These are phyloP conservation scores for Xyrauchen texanus DNA, from an alignment of 2,113 vertebrate species.

Conservation along the genomic window DNA sequence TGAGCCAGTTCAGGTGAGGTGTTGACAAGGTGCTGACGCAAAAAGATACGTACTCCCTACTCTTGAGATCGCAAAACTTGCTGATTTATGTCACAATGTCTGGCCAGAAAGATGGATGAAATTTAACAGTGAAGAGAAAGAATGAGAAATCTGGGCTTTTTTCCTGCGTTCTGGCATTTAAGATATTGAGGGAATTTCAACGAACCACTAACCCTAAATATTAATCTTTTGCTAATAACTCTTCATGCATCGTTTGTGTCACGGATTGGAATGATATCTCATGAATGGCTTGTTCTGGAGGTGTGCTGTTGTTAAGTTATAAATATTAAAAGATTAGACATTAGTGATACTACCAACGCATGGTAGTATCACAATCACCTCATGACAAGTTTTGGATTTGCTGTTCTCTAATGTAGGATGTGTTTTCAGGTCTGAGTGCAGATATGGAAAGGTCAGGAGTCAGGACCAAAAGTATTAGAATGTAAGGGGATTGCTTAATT, in stretches of 20 bases:
- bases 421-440: constrained; percentile 14
- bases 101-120: constrained; percentile 59
- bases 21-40: constrained; percentile 52
- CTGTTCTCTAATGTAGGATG: background rate
- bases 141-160: constrained; percentile 47
- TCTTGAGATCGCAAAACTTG: background rate
- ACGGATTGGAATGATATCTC: no score
- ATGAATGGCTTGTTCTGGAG: no score
- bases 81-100: constrained; percentile 57
- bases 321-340: no score
- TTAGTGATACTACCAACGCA: no score
- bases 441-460: background rate
- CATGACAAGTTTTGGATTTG: constrained; percentile 5
- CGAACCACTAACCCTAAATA: no score
- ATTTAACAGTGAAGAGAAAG: constrained; percentile 55
- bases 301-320: no score
- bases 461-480: background rate
- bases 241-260: no score
- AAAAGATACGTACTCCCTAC: constrained; percentile 40
- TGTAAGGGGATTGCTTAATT: no score
- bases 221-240: no score
- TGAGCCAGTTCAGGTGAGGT: constrained; percentile 54
- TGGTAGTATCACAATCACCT: background rate
- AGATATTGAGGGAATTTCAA: background rate
- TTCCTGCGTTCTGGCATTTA: background rate